These are phyloP conservation scores for Oryzias javanicus DNA, from an alignment of 2,113 vertebrate species.

Conservation along the genomic window DNA sequence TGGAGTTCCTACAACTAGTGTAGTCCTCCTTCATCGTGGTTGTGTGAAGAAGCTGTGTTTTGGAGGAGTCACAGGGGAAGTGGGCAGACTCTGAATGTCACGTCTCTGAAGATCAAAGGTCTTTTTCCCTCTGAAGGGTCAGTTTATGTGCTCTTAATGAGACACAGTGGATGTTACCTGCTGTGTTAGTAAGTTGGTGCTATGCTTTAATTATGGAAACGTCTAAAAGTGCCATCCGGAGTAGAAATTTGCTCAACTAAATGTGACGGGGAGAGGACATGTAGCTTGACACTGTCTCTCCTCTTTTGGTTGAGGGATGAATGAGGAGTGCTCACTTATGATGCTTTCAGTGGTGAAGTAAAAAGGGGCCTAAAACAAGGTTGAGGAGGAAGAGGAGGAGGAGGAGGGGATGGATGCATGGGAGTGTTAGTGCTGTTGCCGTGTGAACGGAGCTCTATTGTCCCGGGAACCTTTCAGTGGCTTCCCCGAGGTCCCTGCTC, in stretches of 20 bases:
- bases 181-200: conserved; percentile 25
- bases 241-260: background rate
- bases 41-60: conserved; percentile 17
- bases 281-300: conserved; percentile 24
- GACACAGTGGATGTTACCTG: conserved; percentile 49
- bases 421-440: conserved; percentile 74
- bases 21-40: conserved; percentile 23
- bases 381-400: conserved; percentile 36
- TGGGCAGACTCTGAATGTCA: conserved; percentile 42
- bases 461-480: conserved; percentile 79
- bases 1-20: conserved; percentile 65
- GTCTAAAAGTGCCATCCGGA: conserved; percentile 14
- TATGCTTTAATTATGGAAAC: conserved; percentile 29
- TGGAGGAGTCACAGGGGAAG: conserved; percentile 43
- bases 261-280: conserved; percentile 9
- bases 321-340: conserved; percentile 33
- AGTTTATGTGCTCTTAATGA: conserved; percentile 41
- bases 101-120: conserved; percentile 52
- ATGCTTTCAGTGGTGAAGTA: conserved; percentile 48
- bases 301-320: conserved; percentile 37
- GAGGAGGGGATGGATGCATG: conserved; percentile 56
- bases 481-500: conserved; percentile 74
- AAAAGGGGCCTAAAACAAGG: conserved; percentile 63
- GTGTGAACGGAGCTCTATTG: conserved; percentile 80
- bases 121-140: conserved; percentile 27